Conservation (phyloP, 2,797 vertebrate species). For the Borostomias antarcticus region DNA sequence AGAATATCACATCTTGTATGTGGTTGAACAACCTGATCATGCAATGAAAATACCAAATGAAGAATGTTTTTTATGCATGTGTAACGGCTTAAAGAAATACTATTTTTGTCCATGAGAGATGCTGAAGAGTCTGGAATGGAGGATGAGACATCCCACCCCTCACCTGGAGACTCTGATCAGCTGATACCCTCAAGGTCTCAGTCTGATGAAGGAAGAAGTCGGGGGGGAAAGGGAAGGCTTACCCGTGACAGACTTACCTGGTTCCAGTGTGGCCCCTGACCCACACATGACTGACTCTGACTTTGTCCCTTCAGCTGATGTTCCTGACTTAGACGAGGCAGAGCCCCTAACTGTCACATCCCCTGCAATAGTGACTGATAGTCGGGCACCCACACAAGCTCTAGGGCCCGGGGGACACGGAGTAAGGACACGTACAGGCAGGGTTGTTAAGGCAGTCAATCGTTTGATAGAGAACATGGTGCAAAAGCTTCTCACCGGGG, state of each 20-base stretch:
- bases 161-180: not conserved
- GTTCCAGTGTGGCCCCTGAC: not conserved
- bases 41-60: too few relatives aligned
- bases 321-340: not conserved
- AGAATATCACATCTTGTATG: too few relatives aligned
- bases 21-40: too few relatives aligned
- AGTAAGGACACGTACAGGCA: slow-evolving; percentile 13
- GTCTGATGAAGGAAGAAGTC: not conserved
- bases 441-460: slow-evolving; percentile 18
- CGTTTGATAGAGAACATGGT: not conserved
- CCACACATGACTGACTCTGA: not conserved
- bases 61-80: too few relatives aligned
- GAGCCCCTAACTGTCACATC: not conserved
- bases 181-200: not conserved
- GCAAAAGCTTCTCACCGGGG: not conserved
- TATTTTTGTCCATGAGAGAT: not conserved
- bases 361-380: not conserved
- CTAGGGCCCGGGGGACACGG: not conserved
- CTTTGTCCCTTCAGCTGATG: not conserved
- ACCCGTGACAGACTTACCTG: slow-evolving; percentile 7
- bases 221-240: not conserved
- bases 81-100: too few relatives aligned
- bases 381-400: not conserved
- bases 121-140: not conserved
- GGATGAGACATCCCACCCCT: not conserved